Evolutionary conservation across 2,113 vertebrate species (phyloP).

Genomic region (Sorex fumeus): DNA sequence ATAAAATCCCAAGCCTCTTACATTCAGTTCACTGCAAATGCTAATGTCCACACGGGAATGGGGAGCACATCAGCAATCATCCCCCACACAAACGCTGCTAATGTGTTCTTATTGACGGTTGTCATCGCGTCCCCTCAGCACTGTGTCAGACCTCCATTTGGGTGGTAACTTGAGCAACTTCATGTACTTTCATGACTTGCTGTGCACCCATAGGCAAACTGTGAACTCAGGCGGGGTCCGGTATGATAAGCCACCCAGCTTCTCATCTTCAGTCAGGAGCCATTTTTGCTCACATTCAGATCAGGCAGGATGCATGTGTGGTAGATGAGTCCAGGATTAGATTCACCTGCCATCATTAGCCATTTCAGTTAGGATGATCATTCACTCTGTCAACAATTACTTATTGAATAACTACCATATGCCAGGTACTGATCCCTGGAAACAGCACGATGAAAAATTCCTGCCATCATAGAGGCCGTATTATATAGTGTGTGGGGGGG

Average conservation of each 20-base stretch:
- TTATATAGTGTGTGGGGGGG: neutral
- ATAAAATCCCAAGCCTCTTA: conserved; percentile 69
- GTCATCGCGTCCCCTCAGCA: conserved; percentile 58
- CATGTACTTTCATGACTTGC: conserved; percentile 28
- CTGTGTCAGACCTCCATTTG: conserved; percentile 11
- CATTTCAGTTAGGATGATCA: neutral
- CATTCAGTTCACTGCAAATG: conserved; percentile 79
- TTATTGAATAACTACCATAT: neutral
- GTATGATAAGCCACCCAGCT: conserved; percentile 41
- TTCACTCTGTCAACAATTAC: neutral
- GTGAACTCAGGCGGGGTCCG: neutral
- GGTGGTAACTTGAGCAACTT: conserved; percentile 51
- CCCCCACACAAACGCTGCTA: neutral
- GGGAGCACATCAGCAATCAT: conserved; percentile 70
- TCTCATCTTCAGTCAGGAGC: conserved; percentile 46
- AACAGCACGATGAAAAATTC: neutral
- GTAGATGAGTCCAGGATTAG: neutral
- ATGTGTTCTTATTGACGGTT: conserved; percentile 66
- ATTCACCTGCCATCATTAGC: conserved; percentile 45
- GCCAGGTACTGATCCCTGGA: conserved; percentile 6
- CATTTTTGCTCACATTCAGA: neutral
- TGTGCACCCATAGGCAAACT: neutral
- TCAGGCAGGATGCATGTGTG: conserved; percentile 4
- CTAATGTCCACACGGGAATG: conserved; percentile 74
- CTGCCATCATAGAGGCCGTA: neutral